Evolutionary conservation across 2,888 invertebrate genomes (phyloP).

Genomic region (Troilus luridus): DNA sequence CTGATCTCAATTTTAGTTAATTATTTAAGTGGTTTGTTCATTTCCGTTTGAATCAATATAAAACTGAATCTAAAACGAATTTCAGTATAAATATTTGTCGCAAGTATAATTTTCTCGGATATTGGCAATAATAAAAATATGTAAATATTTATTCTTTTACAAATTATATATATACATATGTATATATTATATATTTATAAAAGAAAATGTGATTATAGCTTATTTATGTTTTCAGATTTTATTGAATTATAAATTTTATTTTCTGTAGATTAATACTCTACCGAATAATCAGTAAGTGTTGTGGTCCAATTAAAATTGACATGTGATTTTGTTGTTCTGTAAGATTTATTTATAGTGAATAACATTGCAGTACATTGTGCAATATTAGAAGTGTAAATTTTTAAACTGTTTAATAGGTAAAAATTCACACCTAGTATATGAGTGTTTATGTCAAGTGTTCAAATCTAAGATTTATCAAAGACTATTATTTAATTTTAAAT

Average conservation of each 20-base stretch:
- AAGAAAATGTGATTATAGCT: neutral
- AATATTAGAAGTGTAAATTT: constrained; percentile 43
- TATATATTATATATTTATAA: neutral
- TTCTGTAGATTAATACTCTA: constrained; percentile 18
- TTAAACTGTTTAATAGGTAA: constrained; percentile 24
- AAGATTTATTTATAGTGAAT: constrained; percentile 32
- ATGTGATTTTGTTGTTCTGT: constrained; percentile 39
- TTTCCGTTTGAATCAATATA: constrained; percentile 5
- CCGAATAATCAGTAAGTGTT: neutral
- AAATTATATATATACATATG: no score
- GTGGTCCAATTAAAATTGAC: constrained; percentile 49
- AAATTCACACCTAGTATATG: constrained; percentile 44
- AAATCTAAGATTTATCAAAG: constrained; percentile 43
- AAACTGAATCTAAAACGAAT: neutral
- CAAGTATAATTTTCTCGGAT: neutral
- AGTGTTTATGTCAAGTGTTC: constrained; percentile 37
- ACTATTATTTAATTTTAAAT: constrained; percentile 45
- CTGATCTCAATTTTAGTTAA: constrained; percentile 46
- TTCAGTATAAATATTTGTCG: neutral
- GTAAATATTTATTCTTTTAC: constrained; percentile 14
- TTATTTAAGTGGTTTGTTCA: constrained; percentile 21
- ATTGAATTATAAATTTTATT: neutral
- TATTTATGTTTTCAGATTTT: neutral
- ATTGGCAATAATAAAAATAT: neutral
- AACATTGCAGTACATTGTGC: constrained; percentile 44